These are phyloP conservation scores for Chrysoperla carnea DNA, from an alignment of 1,140 invertebrate species.

Conservation along the genomic window DNA sequence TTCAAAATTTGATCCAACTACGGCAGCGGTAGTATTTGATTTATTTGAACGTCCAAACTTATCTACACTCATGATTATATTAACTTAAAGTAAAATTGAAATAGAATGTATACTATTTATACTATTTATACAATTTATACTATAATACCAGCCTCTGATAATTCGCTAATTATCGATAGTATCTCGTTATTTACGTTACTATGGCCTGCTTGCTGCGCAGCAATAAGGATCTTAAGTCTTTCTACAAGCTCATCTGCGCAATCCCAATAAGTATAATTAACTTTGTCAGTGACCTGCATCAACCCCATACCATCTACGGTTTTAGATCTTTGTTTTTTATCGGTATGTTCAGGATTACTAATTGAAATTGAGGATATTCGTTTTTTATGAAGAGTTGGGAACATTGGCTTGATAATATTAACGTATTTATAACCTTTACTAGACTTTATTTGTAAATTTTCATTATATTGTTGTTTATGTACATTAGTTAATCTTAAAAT, in stretches of 20 bases:
- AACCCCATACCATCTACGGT: too few species aligned
- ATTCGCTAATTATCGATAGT: constrained; percentile 19
- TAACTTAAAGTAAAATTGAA: too few species aligned
- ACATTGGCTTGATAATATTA: too few species aligned
- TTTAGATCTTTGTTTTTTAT: too few species aligned
- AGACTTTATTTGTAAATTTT: too few species aligned
- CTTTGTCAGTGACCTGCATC: neutral
- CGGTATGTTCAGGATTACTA: too few species aligned
- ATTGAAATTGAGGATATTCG: too few species aligned
- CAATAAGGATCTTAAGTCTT: constrained; percentile 15
- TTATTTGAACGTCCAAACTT: constrained; percentile 6
- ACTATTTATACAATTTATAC: too few species aligned
- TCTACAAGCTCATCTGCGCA: constrained; percentile 21
- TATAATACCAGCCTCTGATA: constrained; percentile 11
- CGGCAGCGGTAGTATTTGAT: neutral
- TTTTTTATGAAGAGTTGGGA: too few species aligned
- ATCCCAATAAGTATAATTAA: constrained; percentile 18
- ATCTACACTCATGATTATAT: constrained; percentile 9
- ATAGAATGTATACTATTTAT: neutral
- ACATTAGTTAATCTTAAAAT: too few species aligned
- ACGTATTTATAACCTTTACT: too few species aligned
- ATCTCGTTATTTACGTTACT: constrained; percentile 19
- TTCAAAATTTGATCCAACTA: neutral
- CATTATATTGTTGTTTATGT: too few species aligned
- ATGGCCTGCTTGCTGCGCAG: constrained; percentile 16